Base-by-base conservation (phyloP, 1,140 invertebrate species). In the Hycleus cichorii region DNA sequence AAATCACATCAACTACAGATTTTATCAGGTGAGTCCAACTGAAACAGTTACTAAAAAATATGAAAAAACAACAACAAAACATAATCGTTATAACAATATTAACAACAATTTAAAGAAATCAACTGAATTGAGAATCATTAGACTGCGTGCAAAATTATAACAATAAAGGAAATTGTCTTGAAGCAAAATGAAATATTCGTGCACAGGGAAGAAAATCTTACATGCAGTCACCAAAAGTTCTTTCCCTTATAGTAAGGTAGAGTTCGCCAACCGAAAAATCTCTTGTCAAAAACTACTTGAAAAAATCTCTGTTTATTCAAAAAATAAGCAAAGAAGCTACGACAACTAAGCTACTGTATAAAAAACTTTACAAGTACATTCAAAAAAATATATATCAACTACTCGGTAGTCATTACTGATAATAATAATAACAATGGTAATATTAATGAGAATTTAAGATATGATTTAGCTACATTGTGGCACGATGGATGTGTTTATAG, bases 181-280 rank as follows among this genome's bases (percentile, higher is more conserved):
- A 32, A 32, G 32, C 32, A 32, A 32, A 32, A 32, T 32, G 4
- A 32, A 18, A 18, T 18, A 18, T 18, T 32, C 32, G 32, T 32
- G 32, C 32, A 32, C 7, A 32, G 32, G 32, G 32, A 32, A 61
- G 40, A 50, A 57, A 26, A 39, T 43, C 38, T 65, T 61, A 57
- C 64, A 77, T 74, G 70, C 67, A 72, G 73, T 71, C 68, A 73
- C 71, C 40, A 42, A 42, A 76, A 76, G 59, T 62, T 65, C 68
- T 69, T 72, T 72, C 71, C 72, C 70, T 74, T 74, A 74, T 74
- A 74, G 72, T 74, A 74, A 74, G 72, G 72, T 71, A 70, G 65
- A 71, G 55, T 70, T 62, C 60, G 64, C 54, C 64, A 70, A 70
- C 60, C 57, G 60, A 66, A 65, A 64, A 68, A 56, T 62, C 50